phyloP scores from a whole-genome alignment of 2,113 vertebrate species.

The Otocyon megalotis region DNA sequence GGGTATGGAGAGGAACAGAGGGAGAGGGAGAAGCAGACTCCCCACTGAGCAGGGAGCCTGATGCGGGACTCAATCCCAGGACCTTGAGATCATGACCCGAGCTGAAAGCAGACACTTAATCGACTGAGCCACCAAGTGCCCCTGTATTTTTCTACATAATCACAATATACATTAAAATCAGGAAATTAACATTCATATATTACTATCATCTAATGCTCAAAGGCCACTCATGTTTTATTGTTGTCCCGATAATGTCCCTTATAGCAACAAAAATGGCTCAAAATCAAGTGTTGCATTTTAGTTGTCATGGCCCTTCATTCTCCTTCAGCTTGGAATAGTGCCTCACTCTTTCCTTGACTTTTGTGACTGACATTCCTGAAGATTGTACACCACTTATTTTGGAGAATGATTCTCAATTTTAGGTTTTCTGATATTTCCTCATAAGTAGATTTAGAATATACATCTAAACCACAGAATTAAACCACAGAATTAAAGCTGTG shows the following conservation, averaged over 20 bases:
- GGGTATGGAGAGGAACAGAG: background rate
- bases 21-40: background rate
- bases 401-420: background rate
- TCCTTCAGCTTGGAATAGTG: background rate
- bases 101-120: background rate
- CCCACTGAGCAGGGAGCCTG: background rate
- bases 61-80: background rate
- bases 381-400: background rate
- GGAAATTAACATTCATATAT: background rate
- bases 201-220: background rate
- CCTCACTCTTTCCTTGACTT: background rate
- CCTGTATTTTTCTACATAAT: background rate
- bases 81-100: background rate
- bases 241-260: background rate
- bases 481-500: slow-evolving; percentile 4
- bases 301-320: background rate
- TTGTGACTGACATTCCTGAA: background rate
- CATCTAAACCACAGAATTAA: slow-evolving; percentile 29
- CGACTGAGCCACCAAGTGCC: background rate
- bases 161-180: background rate
- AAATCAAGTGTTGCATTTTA: slow-evolving; percentile 5
- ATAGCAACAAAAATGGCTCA: slow-evolving; percentile 44
- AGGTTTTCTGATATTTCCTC: background rate
- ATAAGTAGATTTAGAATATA: background rate
- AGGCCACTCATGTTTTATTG: background rate